Evolutionary conservation across 2,888 invertebrate species (phyloP).

Genomic region (Sinohyriopsis cumingii): DNA sequence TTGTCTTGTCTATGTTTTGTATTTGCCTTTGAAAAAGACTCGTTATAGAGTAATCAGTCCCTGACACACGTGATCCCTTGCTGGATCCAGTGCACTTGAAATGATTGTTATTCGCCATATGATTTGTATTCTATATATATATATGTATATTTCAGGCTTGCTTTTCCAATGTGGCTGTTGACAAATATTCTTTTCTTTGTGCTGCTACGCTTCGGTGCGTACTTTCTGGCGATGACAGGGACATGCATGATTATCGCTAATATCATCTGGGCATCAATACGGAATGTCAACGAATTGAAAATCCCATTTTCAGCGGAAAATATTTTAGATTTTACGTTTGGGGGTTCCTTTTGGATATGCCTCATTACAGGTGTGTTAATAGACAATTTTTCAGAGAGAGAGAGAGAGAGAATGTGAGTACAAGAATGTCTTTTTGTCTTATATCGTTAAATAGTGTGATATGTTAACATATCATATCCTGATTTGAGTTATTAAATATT

Average conservation of each 20-base stretch:
- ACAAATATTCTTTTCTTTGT: constrained; percentile 75
- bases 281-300: constrained; percentile 74
- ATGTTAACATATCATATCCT: too few relatives aligned
- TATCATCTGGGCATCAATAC: constrained; percentile 74
- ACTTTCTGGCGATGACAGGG: constrained; percentile 74
- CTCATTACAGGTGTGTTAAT: constrained; percentile 72
- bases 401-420: too few relatives aligned
- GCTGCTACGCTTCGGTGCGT: constrained; percentile 75
- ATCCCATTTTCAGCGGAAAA: constrained; percentile 74
- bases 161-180: constrained; percentile 77
- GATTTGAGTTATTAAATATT: too few relatives aligned
- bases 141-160: constrained; percentile 69
- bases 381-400: neutral
- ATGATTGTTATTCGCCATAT: too few relatives aligned
- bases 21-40: too few relatives aligned
- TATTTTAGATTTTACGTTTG: constrained; percentile 73
- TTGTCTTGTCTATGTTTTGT: too few relatives aligned
- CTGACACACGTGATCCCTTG: too few relatives aligned
- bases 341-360: constrained; percentile 75
- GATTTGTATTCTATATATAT: too few relatives aligned
- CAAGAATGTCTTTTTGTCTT: too few relatives aligned
- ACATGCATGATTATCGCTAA: constrained; percentile 74
- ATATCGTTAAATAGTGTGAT: too few relatives aligned
- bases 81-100: too few relatives aligned
- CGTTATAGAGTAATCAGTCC: too few relatives aligned